phyloP scores from a whole-genome alignment of 53 echinoderm and acorn worm genomes.

The Crossaster papposus region DNA sequence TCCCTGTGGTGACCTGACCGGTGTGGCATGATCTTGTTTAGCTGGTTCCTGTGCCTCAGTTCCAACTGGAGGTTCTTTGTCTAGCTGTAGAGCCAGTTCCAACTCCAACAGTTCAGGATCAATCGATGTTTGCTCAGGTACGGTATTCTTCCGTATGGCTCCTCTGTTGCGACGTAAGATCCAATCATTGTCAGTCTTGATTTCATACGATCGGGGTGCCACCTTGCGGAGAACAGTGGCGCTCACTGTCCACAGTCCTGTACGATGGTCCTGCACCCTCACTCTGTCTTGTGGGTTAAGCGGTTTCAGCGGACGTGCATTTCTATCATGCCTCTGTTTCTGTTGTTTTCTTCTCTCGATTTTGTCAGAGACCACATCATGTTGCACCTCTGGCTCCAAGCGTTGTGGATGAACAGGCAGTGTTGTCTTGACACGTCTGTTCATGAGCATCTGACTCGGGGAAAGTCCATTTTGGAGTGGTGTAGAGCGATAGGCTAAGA shows the following conservation, averaged over 20 bases:
- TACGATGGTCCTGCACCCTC: background rate
- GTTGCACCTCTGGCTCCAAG: conserved; percentile 14
- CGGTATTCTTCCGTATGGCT: conserved; percentile 6
- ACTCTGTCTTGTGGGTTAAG: conserved; percentile 14
- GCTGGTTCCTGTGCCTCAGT: no score
- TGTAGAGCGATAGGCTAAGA: conserved; percentile 31
- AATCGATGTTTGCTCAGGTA: background rate
- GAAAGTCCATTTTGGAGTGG: conserved; percentile 28
- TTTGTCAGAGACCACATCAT: background rate
- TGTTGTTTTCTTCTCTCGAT: background rate
- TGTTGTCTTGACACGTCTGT: conserved; percentile 1
- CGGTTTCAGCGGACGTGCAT: background rate
- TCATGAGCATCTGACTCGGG: conserved; percentile 23
- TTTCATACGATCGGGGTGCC: conserved; percentile 7
- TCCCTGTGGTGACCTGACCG: no score
- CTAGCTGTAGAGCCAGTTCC: conserved; percentile 8
- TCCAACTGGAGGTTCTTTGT: background rate
- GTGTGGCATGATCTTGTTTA: no score
- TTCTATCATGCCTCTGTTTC: conserved; percentile 3
- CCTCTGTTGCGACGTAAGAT: conserved; percentile 12
- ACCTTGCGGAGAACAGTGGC: conserved; percentile 13
- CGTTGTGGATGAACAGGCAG: conserved; percentile 9
- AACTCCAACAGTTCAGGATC: conserved; percentile 9
- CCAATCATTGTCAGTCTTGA: background rate
- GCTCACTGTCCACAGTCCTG: conserved; percentile 12